A percentile compares a stretch with the other conserved stretches of the same genome.
phyloP scores from a whole-genome alignment of 2,888 invertebrate species.

The Smittia sp. region DNA sequence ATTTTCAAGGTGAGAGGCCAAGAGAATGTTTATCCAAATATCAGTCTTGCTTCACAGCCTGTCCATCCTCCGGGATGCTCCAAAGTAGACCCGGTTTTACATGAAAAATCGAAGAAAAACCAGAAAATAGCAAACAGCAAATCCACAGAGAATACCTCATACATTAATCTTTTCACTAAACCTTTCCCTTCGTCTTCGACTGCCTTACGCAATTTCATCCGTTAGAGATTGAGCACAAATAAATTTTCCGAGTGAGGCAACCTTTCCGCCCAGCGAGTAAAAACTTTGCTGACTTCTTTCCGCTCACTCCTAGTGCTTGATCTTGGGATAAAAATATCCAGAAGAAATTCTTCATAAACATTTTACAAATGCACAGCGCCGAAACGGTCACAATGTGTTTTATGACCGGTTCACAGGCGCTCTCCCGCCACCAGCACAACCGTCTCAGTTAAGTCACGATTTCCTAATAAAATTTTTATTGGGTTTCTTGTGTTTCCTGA shows the following conservation, averaged over 20 bases:
- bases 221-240: no score
- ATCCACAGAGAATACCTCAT: conserved; percentile 26
- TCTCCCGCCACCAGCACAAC: neutral
- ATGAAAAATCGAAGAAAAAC: conserved; percentile 19
- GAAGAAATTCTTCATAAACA: no score
- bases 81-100: neutral
- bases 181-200: conserved; percentile 13
- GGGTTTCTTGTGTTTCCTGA: conserved; percentile 10
- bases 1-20: neutral
- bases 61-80: neutral
- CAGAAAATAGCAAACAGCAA: neutral
- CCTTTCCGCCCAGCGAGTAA: neutral
- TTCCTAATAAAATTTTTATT: conserved; percentile 37
- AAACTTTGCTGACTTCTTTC: neutral
- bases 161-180: conserved; percentile 36
- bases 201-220: neutral
- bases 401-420: neutral
- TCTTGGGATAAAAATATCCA: neutral
- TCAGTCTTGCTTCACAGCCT: conserved; percentile 5
- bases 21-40: conserved; percentile 23
- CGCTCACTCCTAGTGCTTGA: neutral
- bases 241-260: no score
- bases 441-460: conserved; percentile 36
- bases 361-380: conserved; percentile 10
- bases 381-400: conserved; percentile 31